A percentile compares a stretch with the other conserved stretches of the same genome.
phyloP scores from a whole-genome alignment of 2,888 invertebrate species.

The Anthophora plumipes region DNA sequence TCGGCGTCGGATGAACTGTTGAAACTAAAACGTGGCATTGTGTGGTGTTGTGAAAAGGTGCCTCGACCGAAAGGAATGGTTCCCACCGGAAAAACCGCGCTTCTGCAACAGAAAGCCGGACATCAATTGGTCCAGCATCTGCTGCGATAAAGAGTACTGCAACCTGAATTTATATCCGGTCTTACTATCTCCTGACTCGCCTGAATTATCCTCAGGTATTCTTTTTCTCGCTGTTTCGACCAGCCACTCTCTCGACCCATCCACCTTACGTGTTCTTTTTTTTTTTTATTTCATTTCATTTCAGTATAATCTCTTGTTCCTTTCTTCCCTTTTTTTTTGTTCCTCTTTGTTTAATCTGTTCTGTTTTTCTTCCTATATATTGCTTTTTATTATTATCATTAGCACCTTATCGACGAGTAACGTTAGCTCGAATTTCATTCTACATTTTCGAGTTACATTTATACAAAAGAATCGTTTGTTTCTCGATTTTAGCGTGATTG shows the following conservation, averaged over 20 bases:
- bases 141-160: constrained; percentile 87
- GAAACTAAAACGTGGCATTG: constrained; percentile 68
- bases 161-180: constrained; percentile 85
- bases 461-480: too few species aligned
- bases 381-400: background rate
- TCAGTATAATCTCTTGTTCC: background rate
- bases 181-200: constrained; percentile 81
- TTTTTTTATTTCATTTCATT: background rate
- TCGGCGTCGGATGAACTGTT: constrained; percentile 1
- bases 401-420: too few species aligned
- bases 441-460: background rate
- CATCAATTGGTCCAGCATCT: constrained; percentile 83
- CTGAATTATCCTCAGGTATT: constrained; percentile 86
- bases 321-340: too few species aligned
- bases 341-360: background rate
- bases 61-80: constrained; percentile 85
- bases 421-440: too few species aligned
- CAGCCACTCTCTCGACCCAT: constrained; percentile 9
- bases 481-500: background rate
- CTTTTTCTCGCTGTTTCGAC: constrained; percentile 42
- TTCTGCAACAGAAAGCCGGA: constrained; percentile 85
- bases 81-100: constrained; percentile 87
- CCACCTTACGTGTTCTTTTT: background rate
- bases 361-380: background rate
- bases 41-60: constrained; percentile 85